These are phyloP conservation scores for Dendronephthya gigantea DNA, from an alignment of 64 coral and sea anemone species.

Conservation along the genomic window DNA sequence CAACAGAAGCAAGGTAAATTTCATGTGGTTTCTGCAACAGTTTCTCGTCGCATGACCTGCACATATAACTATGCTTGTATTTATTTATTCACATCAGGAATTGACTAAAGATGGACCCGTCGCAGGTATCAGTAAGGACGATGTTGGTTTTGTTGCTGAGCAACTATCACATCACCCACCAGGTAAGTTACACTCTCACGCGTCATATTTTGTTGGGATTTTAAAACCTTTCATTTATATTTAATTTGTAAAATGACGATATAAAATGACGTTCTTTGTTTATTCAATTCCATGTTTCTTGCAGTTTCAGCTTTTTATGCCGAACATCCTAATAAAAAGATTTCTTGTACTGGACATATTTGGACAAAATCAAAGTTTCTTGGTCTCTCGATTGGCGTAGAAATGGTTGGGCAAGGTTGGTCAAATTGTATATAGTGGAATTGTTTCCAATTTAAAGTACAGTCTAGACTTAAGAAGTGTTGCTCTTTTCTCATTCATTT, in stretches of 20 bases:
- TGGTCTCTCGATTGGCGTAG: conserved; percentile 84
- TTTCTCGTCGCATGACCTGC: no score
- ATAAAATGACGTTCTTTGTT: background rate
- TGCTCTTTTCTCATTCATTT: no score
- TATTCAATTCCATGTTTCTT: background rate
- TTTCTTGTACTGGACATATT: conserved; percentile 73
- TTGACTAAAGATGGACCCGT: conserved; percentile 60
- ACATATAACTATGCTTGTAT: background rate
- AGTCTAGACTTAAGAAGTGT: no score
- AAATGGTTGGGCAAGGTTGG: conserved; percentile 88
- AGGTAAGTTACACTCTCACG: conserved; percentile 39
- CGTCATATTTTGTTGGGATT: no score
- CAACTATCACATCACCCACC: conserved; percentile 98
- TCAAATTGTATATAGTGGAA: no score
- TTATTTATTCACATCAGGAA: background rate
- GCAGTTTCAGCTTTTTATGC: conserved; percentile 92
- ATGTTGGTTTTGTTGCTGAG: conserved; percentile 86
- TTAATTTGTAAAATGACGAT: no score
- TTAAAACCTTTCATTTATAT: no score
- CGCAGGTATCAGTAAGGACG: conserved; percentile 71
- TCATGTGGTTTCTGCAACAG: no score
- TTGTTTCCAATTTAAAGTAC: no score
- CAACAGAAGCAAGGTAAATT: conserved; percentile 61
- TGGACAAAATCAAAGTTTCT: conserved; percentile 99
- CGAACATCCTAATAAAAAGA: conserved; percentile 64